These are phyloP conservation scores for Rapana venosa DNA, from an alignment of 2,888 invertebrate species.

Conservation along the genomic window DNA sequence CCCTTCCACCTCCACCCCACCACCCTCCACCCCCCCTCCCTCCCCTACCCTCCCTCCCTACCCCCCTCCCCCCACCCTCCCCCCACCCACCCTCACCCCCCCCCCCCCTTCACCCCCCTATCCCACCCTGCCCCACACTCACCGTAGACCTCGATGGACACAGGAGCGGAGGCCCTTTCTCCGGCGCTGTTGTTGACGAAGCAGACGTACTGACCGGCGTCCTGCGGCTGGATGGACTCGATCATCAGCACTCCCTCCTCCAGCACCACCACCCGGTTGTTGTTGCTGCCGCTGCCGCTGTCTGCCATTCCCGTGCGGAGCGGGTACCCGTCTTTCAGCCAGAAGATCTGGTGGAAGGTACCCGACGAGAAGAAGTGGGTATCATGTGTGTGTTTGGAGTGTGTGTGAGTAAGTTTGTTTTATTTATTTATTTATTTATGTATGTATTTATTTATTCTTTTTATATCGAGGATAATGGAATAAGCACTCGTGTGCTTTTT, in stretches of 20 bases:
- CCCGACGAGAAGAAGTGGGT: not conserved
- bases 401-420: too few relatives aligned
- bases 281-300: too few relatives aligned
- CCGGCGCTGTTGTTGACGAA: constrained; percentile 43
- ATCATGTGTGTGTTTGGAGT: too few relatives aligned
- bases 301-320: constrained; percentile 32
- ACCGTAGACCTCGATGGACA: constrained; percentile 34
- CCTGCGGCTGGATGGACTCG: constrained; percentile 36
- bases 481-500: too few relatives aligned
- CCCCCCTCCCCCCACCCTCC: too few relatives aligned
- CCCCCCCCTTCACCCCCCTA: not conserved
- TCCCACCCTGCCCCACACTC: not conserved
- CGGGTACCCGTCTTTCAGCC: constrained; percentile 46
- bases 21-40: too few relatives aligned
- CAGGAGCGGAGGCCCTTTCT: not conserved
- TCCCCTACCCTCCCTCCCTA: too few relatives aligned
- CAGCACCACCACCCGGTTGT: constrained; percentile 39
- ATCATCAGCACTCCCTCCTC: constrained; percentile 39
- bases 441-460: too few relatives aligned
- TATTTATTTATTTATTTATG: too few relatives aligned
- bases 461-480: too few relatives aligned
- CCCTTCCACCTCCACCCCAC: too few relatives aligned
- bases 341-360: constrained; percentile 41
- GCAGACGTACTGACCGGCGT: constrained; percentile 43
- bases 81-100: too few relatives aligned